Conservation (phyloP, 1,140 invertebrate genomes). For the Teleogryllus occipitalis region DNA sequence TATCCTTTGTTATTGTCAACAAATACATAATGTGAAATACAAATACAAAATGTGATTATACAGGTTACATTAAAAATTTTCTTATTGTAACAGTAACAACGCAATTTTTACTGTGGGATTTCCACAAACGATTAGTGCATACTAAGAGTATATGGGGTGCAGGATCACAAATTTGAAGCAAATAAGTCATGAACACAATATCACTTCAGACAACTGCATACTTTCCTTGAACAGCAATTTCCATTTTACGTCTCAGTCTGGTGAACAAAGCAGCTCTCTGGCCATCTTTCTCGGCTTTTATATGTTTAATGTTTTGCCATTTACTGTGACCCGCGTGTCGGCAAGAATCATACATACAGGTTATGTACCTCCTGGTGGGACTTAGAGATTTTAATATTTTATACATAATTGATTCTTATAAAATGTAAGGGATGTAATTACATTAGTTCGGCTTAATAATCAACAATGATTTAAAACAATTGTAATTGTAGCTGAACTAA, state of each 20-base stretch:
- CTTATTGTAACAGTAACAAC: neutral
- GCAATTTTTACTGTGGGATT: neutral
- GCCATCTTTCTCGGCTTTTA: conserved; percentile 51
- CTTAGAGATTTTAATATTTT: no score
- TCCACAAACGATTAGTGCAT: neutral
- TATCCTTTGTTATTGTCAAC: no score
- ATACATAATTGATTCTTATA: no score
- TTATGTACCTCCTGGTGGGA: no score
- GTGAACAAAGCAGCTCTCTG: conserved; percentile 40
- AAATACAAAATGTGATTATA: no score
- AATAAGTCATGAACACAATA: neutral
- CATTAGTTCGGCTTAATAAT: no score
- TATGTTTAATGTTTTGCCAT: conserved; percentile 63
- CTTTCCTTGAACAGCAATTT: neutral
- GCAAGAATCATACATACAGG: neutral
- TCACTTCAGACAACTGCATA: neutral
- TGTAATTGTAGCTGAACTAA: no score
- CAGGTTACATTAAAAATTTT: no score
- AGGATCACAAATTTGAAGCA: neutral
- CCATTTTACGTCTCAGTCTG: conserved; percentile 29
- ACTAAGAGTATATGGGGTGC: neutral
- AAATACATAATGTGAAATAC: no score
- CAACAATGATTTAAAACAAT: no score
- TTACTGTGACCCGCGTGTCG: conserved; percentile 58
- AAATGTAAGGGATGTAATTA: no score